Base-by-base conservation (phyloP, 2,113 vertebrate genomes). In the Nothoprocta perdicaria region DNA sequence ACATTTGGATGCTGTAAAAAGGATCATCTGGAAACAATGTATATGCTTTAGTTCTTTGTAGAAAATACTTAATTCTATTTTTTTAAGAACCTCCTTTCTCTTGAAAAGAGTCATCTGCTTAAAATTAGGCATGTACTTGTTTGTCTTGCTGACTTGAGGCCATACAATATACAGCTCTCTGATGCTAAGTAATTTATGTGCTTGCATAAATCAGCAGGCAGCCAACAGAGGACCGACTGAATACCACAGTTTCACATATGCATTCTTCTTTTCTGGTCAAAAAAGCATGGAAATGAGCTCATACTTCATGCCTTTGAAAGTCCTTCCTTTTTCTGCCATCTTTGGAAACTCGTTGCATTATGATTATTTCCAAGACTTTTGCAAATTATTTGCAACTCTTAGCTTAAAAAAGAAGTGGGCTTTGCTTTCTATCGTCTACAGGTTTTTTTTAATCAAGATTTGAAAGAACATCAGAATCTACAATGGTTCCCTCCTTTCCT, bases 121-220 rank as follows among this genome's bases (percentile, higher is more conserved):
- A 94, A 92, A 94, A 90, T 96, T 96, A 96, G 14, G 61, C 76
- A 73, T 84, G 35, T 80, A 86, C 69, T 90, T 95, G 57, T 92
- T 91, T 91, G 85, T 72, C 87, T 93, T 93, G 58, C 52, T 91
- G 77, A 92, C 69, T 96, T 79, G 89, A 88, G 65, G 66, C 85
- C 66, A 76, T 84, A 50, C 29, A 86, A 68, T 38, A 84, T 15
- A 75, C 61, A 88, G 83, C 45, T 11, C 55, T 93, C 80, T 94
- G 89, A 92, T 80, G 52, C 57, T 78, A 58, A 89, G 76, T 68
- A 92, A 91, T 92, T 85, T 91, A 86, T 89, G 35, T 86, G 69
- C 27, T 81, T 79, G 66, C 48, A 89, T 92, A 81, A 93, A 92
- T 87, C 80, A 75, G 62, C 62, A 77, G 60, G 43, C 43, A 85